Percentiles rank a stretch among this genome's conserved stretches.
phyloP scores from a whole-genome alignment of 2,113 vertebrate species.

The Elanus axillaris region DNA sequence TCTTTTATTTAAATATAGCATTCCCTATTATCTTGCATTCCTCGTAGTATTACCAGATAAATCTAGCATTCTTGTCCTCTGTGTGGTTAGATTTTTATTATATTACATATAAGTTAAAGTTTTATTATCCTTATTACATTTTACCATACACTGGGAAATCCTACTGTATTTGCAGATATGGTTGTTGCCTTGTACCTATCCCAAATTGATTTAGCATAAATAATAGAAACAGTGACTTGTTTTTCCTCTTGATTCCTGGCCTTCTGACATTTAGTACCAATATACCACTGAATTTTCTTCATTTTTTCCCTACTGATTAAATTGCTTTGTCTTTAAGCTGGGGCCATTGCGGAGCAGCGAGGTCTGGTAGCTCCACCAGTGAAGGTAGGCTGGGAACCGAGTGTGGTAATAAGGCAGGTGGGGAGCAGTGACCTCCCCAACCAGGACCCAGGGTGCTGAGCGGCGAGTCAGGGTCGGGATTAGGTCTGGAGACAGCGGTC shows the following conservation, averaged over 20 bases:
- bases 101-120: not conserved
- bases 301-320: not conserved
- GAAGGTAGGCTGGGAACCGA: not conserved
- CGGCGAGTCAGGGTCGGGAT: accelerated
- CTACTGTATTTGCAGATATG: not conserved
- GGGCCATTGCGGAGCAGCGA: not conserved
- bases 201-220: not conserved
- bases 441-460: not conserved
- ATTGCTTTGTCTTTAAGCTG: not conserved
- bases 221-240: not conserved
- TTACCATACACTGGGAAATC: not conserved
- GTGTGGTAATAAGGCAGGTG: too few relatives aligned
- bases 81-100: not conserved
- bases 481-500: not conserved
- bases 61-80: not conserved
- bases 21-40: not conserved
- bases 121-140: not conserved
- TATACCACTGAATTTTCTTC: not conserved
- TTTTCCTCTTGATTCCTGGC: not conserved
- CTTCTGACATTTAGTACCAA: not conserved
- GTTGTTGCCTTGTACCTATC: not conserved
- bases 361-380: not conserved
- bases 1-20: not conserved
- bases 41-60: not conserved
- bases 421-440: not conserved